Conservation (phyloP, 2,113 vertebrate genomes). For the Campylomormyrus tamandua region DNA sequence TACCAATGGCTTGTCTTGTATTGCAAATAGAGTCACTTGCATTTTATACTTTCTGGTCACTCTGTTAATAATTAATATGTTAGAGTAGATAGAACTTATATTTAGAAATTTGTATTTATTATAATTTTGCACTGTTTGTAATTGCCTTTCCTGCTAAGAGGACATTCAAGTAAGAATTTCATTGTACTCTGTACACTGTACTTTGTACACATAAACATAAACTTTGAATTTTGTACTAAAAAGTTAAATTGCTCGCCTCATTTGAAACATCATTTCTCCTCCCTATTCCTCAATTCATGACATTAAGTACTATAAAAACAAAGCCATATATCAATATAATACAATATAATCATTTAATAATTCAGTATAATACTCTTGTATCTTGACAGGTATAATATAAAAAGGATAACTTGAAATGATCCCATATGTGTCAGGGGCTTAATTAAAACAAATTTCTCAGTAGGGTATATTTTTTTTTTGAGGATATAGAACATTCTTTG, state of each 20-base stretch:
- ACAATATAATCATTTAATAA: no score
- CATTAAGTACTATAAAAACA: neutral
- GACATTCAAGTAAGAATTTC: no score
- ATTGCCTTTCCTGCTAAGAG: no score
- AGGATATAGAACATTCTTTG: neutral
- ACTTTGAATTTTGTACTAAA: no score
- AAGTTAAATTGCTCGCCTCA: neutral
- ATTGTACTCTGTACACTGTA: no score
- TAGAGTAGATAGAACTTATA: no score
- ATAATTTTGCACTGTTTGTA: no score
- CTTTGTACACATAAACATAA: no score
- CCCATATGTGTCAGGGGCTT: neutral
- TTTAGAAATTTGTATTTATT: no score
- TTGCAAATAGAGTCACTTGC: neutral
- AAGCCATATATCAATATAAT: neutral
- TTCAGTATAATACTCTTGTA: neutral
- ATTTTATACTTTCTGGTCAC: no score
- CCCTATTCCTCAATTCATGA: neutral
- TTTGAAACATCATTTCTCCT: neutral
- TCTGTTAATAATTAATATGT: no score
- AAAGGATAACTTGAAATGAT: neutral
- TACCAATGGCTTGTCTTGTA: neutral
- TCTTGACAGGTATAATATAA: neutral
- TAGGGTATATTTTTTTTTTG: neutral
- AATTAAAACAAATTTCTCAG: neutral